phyloP scores from a whole-genome alignment of 1,140 invertebrate species.

The Cotesia vestalis region DNA sequence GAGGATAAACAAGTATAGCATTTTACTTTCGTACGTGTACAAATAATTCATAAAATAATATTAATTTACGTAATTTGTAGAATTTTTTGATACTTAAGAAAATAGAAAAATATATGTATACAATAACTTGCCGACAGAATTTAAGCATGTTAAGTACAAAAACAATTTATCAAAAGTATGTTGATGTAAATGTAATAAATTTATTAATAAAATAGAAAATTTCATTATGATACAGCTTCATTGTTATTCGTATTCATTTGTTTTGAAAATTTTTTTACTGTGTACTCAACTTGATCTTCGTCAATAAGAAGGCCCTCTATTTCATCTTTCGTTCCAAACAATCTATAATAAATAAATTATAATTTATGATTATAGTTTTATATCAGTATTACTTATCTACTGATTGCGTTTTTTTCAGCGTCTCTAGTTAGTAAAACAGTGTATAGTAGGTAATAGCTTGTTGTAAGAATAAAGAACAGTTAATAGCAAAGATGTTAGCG shows the following conservation, averaged over 20 bases:
- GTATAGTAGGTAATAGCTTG: too few relatives aligned
- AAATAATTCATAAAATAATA: too few relatives aligned
- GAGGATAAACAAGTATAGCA: too few relatives aligned
- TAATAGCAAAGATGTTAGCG: too few relatives aligned
- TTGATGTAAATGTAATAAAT: slow-evolving; percentile 24
- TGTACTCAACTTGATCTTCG: slow-evolving; percentile 52
- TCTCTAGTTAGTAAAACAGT: background rate
- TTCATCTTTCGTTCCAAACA: slow-evolving; percentile 58
- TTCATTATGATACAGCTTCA: slow-evolving; percentile 44
- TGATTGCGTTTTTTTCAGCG: too few relatives aligned
- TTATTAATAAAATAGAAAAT: slow-evolving; percentile 24
- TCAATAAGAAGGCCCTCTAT: slow-evolving; percentile 53
- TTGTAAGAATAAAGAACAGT: too few relatives aligned
- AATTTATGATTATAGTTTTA: background rate
- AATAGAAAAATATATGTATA: too few relatives aligned
- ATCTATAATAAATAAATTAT: slow-evolving; percentile 42
- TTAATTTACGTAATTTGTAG: too few relatives aligned
- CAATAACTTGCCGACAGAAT: background rate
- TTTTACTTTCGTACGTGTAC: too few relatives aligned
- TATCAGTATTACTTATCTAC: too few relatives aligned
- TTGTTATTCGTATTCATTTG: slow-evolving; percentile 48
- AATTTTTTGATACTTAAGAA: too few relatives aligned
- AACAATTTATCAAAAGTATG: background rate
- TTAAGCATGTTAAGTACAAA: background rate
- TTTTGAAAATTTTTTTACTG: slow-evolving; percentile 51